Percentiles rank a stretch among this genome's conserved stretches.
Conservation (phyloP, 2,113 vertebrate genomes). For the Hystrix brachyura region DNA sequence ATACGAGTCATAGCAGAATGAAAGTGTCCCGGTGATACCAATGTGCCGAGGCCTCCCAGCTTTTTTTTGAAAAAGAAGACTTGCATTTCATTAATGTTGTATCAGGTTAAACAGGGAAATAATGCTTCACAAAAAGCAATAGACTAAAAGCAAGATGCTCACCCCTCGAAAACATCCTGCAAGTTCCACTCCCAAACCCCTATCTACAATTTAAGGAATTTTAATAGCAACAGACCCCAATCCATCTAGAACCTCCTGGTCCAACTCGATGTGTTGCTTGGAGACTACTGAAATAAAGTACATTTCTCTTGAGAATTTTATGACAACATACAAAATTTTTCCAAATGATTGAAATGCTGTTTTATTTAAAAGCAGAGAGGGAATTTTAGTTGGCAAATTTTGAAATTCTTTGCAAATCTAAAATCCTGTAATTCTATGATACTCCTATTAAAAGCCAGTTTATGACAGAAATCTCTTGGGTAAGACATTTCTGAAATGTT, state of each 20-base stretch:
- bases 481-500: conserved; percentile 50
- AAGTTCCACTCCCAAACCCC: not conserved
- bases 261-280: not conserved
- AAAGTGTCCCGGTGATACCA: not conserved
- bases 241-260: not conserved
- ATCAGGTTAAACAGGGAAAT: not conserved
- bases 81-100: conserved; percentile 21
- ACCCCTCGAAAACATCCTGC: not conserved
- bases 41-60: not conserved
- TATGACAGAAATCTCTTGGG: not conserved
- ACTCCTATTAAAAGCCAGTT: conserved; percentile 19
- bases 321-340: not conserved
- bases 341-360: conserved; percentile 9
- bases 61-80: not conserved
- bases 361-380: conserved; percentile 21
- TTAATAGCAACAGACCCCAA: too few relatives aligned
- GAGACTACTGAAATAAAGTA: not conserved
- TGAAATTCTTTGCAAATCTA: conserved; percentile 36
- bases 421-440: not conserved
- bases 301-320: conserved; percentile 8
- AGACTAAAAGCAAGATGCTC: not conserved
- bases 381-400: conserved; percentile 9
- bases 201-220: not conserved
- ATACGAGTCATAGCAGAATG: not conserved
- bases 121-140: not conserved